These are phyloP conservation scores for Sturnira hondurensis DNA, from an alignment of 2,113 vertebrate genomes.

Conservation along the genomic window DNA sequence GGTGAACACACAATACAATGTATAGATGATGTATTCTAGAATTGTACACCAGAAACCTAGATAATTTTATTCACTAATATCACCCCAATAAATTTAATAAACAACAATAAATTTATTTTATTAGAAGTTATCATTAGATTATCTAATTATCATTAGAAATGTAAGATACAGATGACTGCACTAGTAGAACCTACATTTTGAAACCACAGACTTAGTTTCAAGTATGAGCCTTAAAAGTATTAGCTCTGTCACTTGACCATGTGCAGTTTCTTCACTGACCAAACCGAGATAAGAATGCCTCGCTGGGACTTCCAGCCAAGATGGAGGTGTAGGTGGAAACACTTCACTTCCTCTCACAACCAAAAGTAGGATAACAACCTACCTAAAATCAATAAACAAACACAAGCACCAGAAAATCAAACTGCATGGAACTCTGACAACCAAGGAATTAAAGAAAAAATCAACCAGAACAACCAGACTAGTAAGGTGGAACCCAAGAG, in stretches of 20 bases:
- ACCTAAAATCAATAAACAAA: no score
- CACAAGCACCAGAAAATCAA: no score
- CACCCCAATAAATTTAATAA: neutral
- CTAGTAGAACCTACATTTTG: neutral
- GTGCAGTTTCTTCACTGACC: neutral
- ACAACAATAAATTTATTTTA: neutral
- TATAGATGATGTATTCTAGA: neutral
- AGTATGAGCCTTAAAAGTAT: neutral
- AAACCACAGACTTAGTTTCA: neutral
- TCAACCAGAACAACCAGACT: no score
- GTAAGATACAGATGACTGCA: neutral
- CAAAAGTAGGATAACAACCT: no score
- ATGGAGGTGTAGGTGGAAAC: no score
- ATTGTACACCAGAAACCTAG: neutral
- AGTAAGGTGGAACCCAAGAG: no score
- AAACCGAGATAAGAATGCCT: neutral
- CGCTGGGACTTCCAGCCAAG: no score
- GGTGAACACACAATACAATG: neutral
- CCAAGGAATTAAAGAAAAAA: no score
- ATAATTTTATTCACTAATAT: neutral
- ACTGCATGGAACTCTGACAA: no score
- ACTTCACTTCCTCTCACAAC: no score
- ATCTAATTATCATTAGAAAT: neutral
- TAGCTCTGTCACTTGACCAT: neutral
- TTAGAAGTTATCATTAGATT: neutral